phyloP scores from a whole-genome alignment of 2,113 vertebrate species.

The Microtus pennsylvanicus region DNA sequence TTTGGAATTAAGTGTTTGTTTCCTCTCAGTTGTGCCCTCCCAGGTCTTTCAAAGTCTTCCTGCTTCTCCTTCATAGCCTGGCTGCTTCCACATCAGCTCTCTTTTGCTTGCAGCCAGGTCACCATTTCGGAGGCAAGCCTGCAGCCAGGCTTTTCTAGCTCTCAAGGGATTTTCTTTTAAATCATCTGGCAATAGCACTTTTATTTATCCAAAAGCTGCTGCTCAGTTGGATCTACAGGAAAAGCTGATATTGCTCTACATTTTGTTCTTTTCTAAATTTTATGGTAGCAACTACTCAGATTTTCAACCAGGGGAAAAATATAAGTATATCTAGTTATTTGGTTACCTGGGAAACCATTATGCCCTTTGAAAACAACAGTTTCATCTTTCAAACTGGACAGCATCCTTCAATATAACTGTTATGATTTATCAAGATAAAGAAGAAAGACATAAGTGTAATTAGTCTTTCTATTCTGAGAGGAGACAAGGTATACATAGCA shows the following conservation, averaged over 20 bases:
- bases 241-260: not conserved
- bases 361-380: not conserved
- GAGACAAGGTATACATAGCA: not conserved
- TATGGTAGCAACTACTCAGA: slow-evolving; percentile 5
- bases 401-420: not conserved
- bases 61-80: not conserved
- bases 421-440: slow-evolving; percentile 40
- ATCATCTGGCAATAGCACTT: not conserved
- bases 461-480: not conserved
- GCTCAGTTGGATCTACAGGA: not conserved
- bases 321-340: slow-evolving; percentile 29
- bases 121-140: not conserved
- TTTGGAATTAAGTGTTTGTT: not conserved
- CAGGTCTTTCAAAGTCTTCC: not conserved
- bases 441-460: slow-evolving; percentile 28
- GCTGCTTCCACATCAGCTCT: not conserved
- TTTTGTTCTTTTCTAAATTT: slow-evolving; percentile 17
- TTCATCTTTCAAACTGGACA: slow-evolving; percentile 45
- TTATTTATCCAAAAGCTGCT: slow-evolving; percentile 36
- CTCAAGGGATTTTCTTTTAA: not conserved
- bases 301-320: not conserved
- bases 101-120: not conserved
- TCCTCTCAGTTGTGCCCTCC: not conserved
- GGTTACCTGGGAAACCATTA: slow-evolving; percentile 53
- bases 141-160: not conserved